These are phyloP conservation scores for Callyntrura sp. DNA, from an alignment of 2,888 invertebrate genomes.

Conservation along the genomic window DNA sequence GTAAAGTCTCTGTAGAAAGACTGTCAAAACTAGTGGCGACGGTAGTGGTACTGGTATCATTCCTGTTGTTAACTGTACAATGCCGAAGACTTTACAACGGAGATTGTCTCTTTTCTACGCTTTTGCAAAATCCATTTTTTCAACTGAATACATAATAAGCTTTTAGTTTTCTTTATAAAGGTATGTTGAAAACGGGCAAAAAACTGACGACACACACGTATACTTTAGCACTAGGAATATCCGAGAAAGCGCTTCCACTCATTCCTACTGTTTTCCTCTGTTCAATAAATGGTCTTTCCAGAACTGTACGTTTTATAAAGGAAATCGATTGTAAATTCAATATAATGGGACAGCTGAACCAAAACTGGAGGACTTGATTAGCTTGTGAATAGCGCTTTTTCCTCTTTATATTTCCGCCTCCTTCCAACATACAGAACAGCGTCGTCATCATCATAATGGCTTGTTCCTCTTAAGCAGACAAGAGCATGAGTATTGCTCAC, in stretches of 20 bases:
- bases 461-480: not conserved
- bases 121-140: constrained; percentile 37
- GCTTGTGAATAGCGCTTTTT: constrained; percentile 67
- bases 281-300: constrained; percentile 8
- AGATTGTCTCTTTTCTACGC: constrained; percentile 17
- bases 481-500: not conserved
- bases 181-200: constrained; percentile 18
- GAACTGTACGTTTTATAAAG: constrained; percentile 59
- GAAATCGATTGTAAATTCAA: constrained; percentile 77
- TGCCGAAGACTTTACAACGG: constrained; percentile 9
- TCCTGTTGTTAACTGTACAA: not conserved
- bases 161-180: not conserved
- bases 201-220: not conserved
- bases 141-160: constrained; percentile 33
- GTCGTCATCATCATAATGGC: constrained; percentile 1
- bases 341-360: constrained; percentile 75
- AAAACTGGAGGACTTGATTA: constrained; percentile 74
- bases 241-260: constrained; percentile 17
- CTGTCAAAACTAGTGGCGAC: not conserved
- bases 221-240: constrained; percentile 62
- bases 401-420: constrained; percentile 63
- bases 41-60: not conserved
- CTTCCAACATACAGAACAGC: not conserved
- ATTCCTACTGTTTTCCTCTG: not conserved
- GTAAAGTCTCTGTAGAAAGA: constrained; percentile 16